These are phyloP conservation scores for Rissa tridactyla DNA, from an alignment of 2,113 vertebrate species.

Conservation along the genomic window DNA sequence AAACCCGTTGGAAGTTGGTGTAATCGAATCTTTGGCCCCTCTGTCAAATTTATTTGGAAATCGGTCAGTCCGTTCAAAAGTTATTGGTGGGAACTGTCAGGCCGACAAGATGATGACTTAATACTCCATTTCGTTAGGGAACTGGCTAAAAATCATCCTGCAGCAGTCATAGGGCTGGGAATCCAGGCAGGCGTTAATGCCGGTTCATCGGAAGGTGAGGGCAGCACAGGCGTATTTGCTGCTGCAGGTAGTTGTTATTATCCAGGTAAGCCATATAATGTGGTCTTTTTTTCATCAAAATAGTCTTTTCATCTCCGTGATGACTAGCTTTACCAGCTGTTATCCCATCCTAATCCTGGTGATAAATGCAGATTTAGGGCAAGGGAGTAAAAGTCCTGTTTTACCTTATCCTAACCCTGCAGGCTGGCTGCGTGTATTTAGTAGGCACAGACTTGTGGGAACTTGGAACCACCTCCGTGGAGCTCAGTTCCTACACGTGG, in stretches of 20 bases:
- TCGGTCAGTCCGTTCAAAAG: background rate
- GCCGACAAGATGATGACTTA: background rate
- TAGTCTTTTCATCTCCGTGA: background rate
- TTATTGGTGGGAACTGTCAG: background rate
- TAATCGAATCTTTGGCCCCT: background rate
- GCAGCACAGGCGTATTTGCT: background rate
- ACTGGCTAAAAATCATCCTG: background rate
- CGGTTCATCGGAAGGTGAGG: background rate
- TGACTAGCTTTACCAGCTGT: background rate
- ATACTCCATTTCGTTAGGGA: background rate
- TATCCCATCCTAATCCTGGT: background rate
- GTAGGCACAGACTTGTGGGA: background rate
- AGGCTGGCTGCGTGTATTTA: background rate
- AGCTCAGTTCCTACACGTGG: background rate
- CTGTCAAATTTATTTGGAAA: background rate
- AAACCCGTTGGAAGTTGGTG: rapidly evolving
- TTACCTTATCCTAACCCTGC: background rate
- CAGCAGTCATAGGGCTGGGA: background rate
- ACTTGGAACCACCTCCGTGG: background rate
- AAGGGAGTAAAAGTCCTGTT: background rate
- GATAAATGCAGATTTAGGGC: background rate
- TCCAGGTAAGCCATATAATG: background rate
- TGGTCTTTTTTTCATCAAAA: background rate
- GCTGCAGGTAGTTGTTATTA: background rate
- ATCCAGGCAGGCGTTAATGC: background rate